A percentile compares a stretch with the other conserved stretches of the same genome.
Conservation (phyloP, 2,797 vertebrate species). For the Leptatherina wallacei region DNA sequence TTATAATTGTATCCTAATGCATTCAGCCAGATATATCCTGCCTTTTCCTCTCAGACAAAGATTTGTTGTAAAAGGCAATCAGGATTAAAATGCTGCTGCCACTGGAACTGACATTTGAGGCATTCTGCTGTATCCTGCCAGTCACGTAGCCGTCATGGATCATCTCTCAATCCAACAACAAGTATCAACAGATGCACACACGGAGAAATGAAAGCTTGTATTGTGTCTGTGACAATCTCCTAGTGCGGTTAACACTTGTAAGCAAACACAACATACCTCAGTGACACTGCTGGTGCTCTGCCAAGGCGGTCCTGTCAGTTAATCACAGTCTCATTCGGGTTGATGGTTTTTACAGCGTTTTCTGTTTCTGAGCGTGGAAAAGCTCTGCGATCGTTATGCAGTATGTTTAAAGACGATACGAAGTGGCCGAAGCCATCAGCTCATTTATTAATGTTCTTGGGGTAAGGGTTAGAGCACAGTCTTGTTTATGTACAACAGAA, state of each 20-base stretch:
- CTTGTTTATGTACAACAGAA: too few species aligned
- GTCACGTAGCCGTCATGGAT: slow-evolving; percentile 55
- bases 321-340: slow-evolving; percentile 40
- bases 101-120: slow-evolving; percentile 44
- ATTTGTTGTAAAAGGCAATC: slow-evolving; percentile 17
- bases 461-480: too few species aligned
- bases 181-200: slow-evolving; percentile 60
- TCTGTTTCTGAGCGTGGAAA: slow-evolving; percentile 35
- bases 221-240: slow-evolving; percentile 75
- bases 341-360: slow-evolving; percentile 42
- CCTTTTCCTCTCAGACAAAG: slow-evolving; percentile 8
- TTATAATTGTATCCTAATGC: neutral
- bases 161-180: slow-evolving; percentile 45
- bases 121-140: slow-evolving; percentile 64
- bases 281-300: slow-evolving; percentile 62
- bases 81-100: slow-evolving; percentile 8
- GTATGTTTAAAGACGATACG: slow-evolving; percentile 7
- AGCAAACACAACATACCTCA: slow-evolving; percentile 75
- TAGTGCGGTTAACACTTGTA: slow-evolving; percentile 64
- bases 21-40: neutral
- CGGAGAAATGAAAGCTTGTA: slow-evolving; percentile 67
- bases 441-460: slow-evolving; percentile 9
- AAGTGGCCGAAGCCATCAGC: neutral
- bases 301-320: slow-evolving; percentile 43
- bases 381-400: slow-evolving; percentile 4